phyloP scores from a whole-genome alignment of 1,140 invertebrate species.

The Drosophila jambulina region DNA sequence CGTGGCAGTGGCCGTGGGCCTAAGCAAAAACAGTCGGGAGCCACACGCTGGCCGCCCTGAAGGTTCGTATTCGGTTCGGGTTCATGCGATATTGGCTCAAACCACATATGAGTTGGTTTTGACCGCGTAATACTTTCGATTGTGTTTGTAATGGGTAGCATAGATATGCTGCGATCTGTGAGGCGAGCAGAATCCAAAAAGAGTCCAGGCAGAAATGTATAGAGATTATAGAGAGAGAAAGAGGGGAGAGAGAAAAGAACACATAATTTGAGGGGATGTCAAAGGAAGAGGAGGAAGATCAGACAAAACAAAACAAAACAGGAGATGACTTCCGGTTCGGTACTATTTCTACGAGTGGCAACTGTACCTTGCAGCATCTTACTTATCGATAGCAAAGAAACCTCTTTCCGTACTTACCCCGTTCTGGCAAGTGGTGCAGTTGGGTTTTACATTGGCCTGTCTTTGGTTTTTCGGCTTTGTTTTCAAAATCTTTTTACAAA shows the following conservation, averaged over 20 bases:
- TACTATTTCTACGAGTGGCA: constrained; percentile 38
- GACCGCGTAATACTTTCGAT: constrained; percentile 84
- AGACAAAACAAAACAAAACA: constrained; percentile 10
- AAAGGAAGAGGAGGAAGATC: constrained; percentile 9
- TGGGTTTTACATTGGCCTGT: constrained; percentile 29
- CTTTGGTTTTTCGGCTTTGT: constrained; percentile 24
- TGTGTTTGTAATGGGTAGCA: constrained; percentile 83
- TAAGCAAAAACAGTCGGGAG: constrained; percentile 66
- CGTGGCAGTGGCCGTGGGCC: constrained; percentile 50
- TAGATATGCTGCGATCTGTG: constrained; percentile 84
- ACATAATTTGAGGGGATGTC: constrained; percentile 54
- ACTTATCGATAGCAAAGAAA: constrained; percentile 18
- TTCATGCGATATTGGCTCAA: constrained; percentile 66
- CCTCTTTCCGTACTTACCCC: constrained; percentile 53
- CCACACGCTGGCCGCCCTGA: constrained; percentile 35
- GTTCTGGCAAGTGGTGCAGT: constrained; percentile 45
- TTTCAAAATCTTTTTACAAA: constrained; percentile 76
- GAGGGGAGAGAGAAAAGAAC: constrained; percentile 53
- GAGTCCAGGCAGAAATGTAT: constrained; percentile 34
- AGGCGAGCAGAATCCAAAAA: constrained; percentile 63
- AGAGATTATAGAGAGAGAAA: constrained; percentile 47
- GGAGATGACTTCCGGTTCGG: constrained; percentile 8
- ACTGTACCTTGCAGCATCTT: constrained; percentile 36
- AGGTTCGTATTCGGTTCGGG: constrained; percentile 16
- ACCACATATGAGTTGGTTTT: constrained; percentile 81